These are phyloP conservation scores for Pipra filicauda DNA, from an alignment of 2,113 vertebrate genomes.

Conservation along the genomic window DNA sequence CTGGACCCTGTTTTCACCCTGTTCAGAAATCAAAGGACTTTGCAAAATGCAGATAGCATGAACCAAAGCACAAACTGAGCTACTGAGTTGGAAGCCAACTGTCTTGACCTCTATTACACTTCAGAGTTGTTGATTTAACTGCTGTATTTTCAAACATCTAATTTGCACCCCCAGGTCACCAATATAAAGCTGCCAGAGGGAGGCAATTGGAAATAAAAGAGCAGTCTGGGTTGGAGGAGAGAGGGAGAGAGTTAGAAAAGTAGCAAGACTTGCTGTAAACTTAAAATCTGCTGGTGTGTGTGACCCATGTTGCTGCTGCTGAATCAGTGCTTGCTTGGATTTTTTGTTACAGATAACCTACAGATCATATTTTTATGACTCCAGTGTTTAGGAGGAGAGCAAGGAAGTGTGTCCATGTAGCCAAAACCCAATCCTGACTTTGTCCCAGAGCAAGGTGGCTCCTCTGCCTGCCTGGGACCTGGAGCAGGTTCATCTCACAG, in stretches of 20 bases:
- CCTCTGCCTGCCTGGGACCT: accelerated
- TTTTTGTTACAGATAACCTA: neutral
- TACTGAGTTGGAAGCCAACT: conserved; percentile 46
- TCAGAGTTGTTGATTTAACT: conserved; percentile 64
- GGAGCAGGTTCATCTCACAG: neutral
- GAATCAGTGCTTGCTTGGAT: conserved; percentile 10
- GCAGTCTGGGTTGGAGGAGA: neutral
- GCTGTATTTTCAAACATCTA: conserved; percentile 63
- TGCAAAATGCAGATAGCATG: conserved; percentile 36
- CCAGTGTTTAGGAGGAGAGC: neutral
- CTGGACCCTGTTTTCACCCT: neutral
- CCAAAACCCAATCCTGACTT: neutral
- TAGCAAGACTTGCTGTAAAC: neutral
- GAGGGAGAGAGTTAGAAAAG: neutral
- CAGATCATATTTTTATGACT: neutral
- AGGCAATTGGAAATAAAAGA: conserved; percentile 10
- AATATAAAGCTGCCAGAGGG: conserved; percentile 55
- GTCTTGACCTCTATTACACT: conserved; percentile 60
- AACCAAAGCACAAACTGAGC: conserved; percentile 37
- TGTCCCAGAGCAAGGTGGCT: accelerated
- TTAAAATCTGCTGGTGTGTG: neutral
- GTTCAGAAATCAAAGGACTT: conserved; percentile 13
- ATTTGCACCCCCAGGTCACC: conserved; percentile 62
- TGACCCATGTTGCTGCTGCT: neutral
- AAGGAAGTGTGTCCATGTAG: accelerated